Base-by-base conservation (phyloP, 1,140 invertebrate species). In the Eurytemora carolleeae region DNA sequence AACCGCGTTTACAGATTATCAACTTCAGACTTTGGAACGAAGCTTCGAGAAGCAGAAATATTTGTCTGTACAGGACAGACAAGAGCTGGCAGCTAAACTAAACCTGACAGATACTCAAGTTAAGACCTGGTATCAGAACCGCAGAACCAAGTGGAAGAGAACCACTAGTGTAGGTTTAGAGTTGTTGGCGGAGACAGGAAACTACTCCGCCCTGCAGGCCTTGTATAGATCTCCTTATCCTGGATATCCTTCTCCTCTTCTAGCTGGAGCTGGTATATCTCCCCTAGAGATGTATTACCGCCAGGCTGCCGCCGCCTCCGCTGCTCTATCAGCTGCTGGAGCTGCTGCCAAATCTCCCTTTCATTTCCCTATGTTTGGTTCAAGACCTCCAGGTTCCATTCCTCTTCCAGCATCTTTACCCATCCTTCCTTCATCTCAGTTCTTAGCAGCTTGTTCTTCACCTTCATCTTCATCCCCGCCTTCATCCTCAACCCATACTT, bases 101-200 rank as follows among this genome's bases (percentile, higher is more conserved):
- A 88, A 89, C 63, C 78, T 98, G 22, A 93, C 88, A 7, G 95
- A 98, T 72, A 98, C 94, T 16, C 95, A 98, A 79, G 94, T 98
- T 7, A 98, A 98, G 74, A 98, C 94, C 61, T 98, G 94, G 94
- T 98, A 97, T 73, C 94, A 98, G 74, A 98, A 98, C 72, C 79
- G 94, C 79, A 20, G 93, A 76, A 99, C 95, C 68, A 99, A 99
- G 77, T 98, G 95, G 95, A 99, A 99, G 73, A 80, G 95, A 12
- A 95, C 98, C 73, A 95, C 93, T 2, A 90, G 93, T 0, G 93
- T 98, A 0, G 92, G 93, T 0, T 74, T 96, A 64, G 95, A 98
- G 72, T 78, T 99, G n/a, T 74, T 99, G 58, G 87, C 91, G 0
- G 94, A 99, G 72, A 88, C 91, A 0, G 90, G 90, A 2, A 97